Conservation (phyloP, 2,797 vertebrate species). For the Naso thynnoides region DNA sequence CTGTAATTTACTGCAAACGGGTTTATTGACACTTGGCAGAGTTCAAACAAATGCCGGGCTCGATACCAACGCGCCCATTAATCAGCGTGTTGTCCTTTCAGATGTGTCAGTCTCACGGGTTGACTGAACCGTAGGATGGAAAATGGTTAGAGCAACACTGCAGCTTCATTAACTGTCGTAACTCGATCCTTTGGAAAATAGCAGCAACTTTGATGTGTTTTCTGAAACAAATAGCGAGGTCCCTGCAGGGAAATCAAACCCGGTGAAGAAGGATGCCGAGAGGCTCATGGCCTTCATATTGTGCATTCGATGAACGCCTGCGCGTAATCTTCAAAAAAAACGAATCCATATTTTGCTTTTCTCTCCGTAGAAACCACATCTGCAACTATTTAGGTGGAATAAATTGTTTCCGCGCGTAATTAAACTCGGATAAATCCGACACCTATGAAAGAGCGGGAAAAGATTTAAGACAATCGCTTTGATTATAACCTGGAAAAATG, state of each 20-base stretch:
- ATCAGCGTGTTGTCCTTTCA: constrained; percentile 50
- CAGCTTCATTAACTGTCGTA: constrained; percentile 49
- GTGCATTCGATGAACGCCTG: neutral
- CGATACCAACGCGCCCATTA: constrained; percentile 16
- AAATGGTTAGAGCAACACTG: constrained; percentile 38
- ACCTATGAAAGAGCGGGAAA: constrained; percentile 5
- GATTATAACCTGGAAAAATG: too few species aligned
- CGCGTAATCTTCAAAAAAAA: constrained; percentile 19
- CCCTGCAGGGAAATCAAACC: constrained; percentile 58
- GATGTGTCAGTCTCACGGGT: constrained; percentile 7
- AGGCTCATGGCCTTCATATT: constrained; percentile 15
- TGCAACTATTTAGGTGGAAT: constrained; percentile 45
- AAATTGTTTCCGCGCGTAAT: constrained; percentile 40
- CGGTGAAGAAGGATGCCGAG: constrained; percentile 22
- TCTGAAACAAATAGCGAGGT: constrained; percentile 42
- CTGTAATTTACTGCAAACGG: constrained; percentile 11
- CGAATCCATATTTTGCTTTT: neutral
- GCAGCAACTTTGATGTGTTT: constrained; percentile 39
- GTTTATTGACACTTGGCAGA: constrained; percentile 16
- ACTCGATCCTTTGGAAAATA: constrained; percentile 52
- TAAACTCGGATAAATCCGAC: constrained; percentile 41
- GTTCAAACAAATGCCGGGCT: constrained; percentile 24
- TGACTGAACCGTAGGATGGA: constrained; percentile 10
- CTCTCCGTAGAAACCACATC: constrained; percentile 33
- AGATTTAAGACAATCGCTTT: rapidly evolving